These are phyloP conservation scores for Trichonephila inaurata DNA, from an alignment of 1,140 invertebrate genomes.

Conservation along the genomic window DNA sequence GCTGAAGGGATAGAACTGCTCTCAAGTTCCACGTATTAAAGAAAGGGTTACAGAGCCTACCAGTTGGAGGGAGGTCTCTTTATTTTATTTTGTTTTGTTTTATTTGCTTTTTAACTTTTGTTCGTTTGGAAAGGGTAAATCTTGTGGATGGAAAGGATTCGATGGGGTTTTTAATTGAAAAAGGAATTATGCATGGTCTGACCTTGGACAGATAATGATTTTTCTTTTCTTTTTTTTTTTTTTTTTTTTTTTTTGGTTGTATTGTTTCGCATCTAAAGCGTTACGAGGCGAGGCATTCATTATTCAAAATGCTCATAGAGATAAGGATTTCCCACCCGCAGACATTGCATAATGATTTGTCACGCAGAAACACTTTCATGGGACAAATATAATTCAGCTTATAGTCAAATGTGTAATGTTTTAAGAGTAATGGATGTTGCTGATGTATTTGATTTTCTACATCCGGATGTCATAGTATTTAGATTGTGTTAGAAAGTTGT, in stretches of 20 bases:
- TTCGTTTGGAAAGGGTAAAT: background rate
- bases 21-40: background rate
- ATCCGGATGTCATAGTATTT: too few relatives aligned
- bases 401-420: too few relatives aligned
- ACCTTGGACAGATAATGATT: constrained; percentile 62
- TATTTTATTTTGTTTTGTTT: too few relatives aligned
- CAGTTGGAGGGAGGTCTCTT: background rate
- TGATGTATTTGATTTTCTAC: too few relatives aligned
- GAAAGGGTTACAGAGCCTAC: constrained; percentile 46
- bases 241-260: background rate
- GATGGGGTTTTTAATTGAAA: constrained; percentile 68
- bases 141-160: constrained; percentile 50
- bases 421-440: too few relatives aligned
- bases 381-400: too few relatives aligned
- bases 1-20: background rate
- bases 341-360: background rate
- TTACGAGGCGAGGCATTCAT: background rate
- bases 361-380: too few relatives aligned
- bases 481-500: too few relatives aligned
- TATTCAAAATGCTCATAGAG: background rate
- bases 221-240: background rate
- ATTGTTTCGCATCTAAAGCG: background rate
- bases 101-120: constrained; percentile 9
- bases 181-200: constrained; percentile 52
- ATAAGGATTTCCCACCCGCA: background rate